Conservation (phyloP, 2,113 vertebrate genomes). For the Spilogale gracilis region DNA sequence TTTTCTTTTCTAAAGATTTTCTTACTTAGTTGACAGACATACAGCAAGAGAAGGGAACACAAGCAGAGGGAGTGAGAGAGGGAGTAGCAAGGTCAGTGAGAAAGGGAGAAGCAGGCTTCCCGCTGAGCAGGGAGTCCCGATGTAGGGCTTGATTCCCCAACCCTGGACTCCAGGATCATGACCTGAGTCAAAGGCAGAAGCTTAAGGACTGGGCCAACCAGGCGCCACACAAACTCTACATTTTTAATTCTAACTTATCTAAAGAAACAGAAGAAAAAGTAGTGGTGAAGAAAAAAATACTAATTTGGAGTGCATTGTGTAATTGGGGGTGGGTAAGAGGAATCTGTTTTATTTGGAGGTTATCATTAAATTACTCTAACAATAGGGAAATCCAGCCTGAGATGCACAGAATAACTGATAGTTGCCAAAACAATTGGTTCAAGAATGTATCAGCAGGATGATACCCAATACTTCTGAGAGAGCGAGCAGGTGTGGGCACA, state of each 20-base stretch:
- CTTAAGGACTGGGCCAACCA: too few species aligned
- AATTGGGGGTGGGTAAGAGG: not conserved
- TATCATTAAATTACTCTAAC: slow-evolving; percentile 31
- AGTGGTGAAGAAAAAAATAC: not conserved
- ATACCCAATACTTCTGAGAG: not conserved
- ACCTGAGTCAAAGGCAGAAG: too few species aligned
- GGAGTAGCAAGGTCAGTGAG: too few species aligned
- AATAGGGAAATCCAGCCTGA: not conserved
- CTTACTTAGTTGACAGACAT: too few species aligned
- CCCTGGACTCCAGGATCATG: too few species aligned
- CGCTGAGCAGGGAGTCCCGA: too few species aligned
- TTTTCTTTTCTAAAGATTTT: too few species aligned
- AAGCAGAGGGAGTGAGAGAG: too few species aligned
- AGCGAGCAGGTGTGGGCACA: too few species aligned
- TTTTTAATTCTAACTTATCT: slow-evolving; percentile 34
- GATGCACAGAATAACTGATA: slow-evolving; percentile 5
- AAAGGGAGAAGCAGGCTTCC: too few species aligned
- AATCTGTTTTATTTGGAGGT: not conserved
- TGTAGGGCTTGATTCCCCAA: too few species aligned
- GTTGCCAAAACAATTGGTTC: not conserved
- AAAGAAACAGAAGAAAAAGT: slow-evolving; percentile 4
- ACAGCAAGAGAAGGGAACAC: too few species aligned
- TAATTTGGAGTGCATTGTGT: slow-evolving; percentile 30
- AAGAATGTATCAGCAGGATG: not conserved
- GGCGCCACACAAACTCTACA: not conserved